Evolutionary conservation across 1,140 invertebrate genomes (phyloP).

Genomic region (Anoplolepis gracilipes): DNA sequence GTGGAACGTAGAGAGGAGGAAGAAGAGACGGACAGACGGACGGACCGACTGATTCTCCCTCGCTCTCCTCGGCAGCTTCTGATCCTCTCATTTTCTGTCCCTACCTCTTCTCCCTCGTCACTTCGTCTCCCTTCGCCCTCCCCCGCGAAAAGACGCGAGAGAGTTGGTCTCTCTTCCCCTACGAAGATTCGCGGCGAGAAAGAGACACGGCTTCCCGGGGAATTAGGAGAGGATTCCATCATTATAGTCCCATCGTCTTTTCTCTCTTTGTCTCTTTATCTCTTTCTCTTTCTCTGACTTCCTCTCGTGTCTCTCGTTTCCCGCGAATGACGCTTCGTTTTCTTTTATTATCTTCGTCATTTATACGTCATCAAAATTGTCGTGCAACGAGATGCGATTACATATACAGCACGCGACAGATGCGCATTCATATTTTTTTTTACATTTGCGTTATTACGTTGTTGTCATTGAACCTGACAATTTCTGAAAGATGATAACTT

Average conservation of each 20-base stretch:
- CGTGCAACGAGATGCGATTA: not conserved
- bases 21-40: constrained; percentile 58
- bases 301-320: not conserved
- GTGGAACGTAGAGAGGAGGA: constrained; percentile 57
- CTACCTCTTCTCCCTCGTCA: constrained; percentile 15
- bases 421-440: not conserved
- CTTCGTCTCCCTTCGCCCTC: constrained; percentile 19
- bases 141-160: constrained; percentile 67
- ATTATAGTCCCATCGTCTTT: constrained; percentile 73
- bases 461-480: not conserved
- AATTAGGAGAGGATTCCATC: constrained; percentile 74
- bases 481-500: not conserved
- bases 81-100: constrained; percentile 67
- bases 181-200: not conserved
- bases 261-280: not conserved
- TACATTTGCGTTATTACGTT: no score
- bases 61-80: constrained; percentile 53
- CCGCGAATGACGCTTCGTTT: not conserved
- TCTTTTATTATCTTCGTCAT: constrained; percentile 6
- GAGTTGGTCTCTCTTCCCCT: constrained; percentile 32
- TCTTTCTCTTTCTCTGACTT: not conserved
- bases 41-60: constrained; percentile 60
- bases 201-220: constrained; percentile 42
- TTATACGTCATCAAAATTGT: constrained; percentile 14
- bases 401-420: not conserved